phyloP scores from a whole-genome alignment of 2,113 vertebrate genomes.

The Lophochroa leadbeateri region DNA sequence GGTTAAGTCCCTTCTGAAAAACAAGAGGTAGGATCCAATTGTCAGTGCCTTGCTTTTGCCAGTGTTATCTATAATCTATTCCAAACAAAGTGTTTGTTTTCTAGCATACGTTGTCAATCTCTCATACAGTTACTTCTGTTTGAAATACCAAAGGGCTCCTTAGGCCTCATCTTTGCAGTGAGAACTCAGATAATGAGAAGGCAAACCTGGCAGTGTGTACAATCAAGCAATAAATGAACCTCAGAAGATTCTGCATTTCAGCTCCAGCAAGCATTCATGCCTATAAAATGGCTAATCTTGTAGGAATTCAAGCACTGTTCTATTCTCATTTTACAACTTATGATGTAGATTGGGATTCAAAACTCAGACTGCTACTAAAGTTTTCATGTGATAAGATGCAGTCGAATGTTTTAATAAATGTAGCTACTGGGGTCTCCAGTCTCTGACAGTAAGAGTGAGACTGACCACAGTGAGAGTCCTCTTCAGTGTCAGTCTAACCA shows the following conservation, averaged over 20 bases:
- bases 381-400: background rate
- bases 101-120: constrained; percentile 7
- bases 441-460: background rate
- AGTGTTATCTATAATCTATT: constrained; percentile 9
- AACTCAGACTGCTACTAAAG: background rate
- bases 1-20: background rate
- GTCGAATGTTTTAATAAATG: background rate
- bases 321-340: background rate
- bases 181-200: constrained; percentile 51
- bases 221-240: constrained; percentile 60
- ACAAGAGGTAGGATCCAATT: background rate
- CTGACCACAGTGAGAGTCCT: background rate
- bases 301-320: constrained; percentile 3
- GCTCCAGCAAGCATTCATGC: constrained; percentile 13
- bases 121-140: constrained; percentile 23
- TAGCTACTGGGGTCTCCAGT: background rate
- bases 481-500: background rate
- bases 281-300: constrained; percentile 36
- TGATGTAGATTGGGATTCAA: background rate
- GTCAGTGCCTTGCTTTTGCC: background rate
- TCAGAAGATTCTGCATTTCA: constrained; percentile 48
- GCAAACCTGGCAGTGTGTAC: background rate
- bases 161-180: constrained; percentile 29
- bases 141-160: constrained; percentile 58
- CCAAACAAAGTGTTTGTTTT: constrained; percentile 33